Conservation (phyloP, 2,797 vertebrate species). For the Oreortyx pictus region DNA sequence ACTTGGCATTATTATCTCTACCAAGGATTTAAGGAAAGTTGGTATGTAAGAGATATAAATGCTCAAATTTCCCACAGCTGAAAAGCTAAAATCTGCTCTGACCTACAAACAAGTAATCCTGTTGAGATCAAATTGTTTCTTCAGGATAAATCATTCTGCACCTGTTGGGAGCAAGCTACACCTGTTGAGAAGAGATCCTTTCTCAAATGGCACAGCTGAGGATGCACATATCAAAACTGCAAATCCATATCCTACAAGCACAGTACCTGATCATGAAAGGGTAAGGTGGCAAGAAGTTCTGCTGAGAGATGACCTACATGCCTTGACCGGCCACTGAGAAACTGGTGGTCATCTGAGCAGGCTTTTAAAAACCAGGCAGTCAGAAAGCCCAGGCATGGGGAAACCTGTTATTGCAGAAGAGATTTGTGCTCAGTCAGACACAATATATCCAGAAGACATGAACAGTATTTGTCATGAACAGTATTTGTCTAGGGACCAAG, state of each 20-base stretch:
- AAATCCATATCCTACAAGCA: neutral
- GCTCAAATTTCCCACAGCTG: neutral
- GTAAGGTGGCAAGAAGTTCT: neutral
- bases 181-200: neutral
- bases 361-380: neutral
- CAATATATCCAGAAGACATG: neutral
- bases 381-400: neutral
- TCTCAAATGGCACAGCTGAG: neutral
- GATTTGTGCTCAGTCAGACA: neutral
- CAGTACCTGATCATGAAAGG: rapidly evolving
- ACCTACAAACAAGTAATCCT: neutral
- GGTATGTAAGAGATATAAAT: neutral
- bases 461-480: neutral
- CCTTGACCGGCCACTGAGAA: neutral
- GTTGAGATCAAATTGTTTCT: neutral
- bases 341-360: neutral
- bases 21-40: neutral
- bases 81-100: neutral
- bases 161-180: neutral
- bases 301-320: neutral
- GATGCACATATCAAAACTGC: neutral
- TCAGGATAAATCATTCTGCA: neutral
- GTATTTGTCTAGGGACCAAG: neutral
- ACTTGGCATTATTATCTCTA: neutral
- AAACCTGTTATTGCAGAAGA: neutral